These are phyloP conservation scores for Peribatodes rhomboidaria DNA, from an alignment of 2,888 invertebrate species.

Conservation along the genomic window DNA sequence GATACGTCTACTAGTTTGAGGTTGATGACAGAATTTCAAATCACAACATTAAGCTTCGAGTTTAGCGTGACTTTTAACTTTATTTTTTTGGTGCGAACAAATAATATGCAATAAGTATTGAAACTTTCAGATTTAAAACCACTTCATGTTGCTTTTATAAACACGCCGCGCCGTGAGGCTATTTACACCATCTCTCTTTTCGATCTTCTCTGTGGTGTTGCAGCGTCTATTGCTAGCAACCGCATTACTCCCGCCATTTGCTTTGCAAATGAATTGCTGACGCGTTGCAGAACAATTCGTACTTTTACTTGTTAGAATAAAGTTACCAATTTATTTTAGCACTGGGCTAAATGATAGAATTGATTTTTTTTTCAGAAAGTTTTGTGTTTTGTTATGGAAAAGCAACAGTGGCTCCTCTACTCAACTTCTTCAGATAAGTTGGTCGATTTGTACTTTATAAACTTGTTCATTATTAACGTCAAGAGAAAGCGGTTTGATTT, in stretches of 20 bases:
- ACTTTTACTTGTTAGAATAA: slow-evolving; percentile 5
- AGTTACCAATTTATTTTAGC: neutral
- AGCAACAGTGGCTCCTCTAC: neutral
- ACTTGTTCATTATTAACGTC: slow-evolving; percentile 1
- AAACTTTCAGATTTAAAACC: too few species aligned
- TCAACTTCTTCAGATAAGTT: neutral
- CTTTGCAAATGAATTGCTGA: slow-evolving; percentile 19
- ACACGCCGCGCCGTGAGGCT: too few species aligned
- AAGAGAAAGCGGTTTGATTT: slow-evolving; percentile 9
- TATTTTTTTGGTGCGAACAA: too few species aligned
- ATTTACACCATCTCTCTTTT: neutral
- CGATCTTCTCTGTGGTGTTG: neutral
- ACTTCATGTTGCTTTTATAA: too few species aligned
- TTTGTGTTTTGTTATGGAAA: too few species aligned
- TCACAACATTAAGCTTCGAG: too few species aligned
- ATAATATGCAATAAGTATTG: too few species aligned
- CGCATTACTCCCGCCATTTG: slow-evolving; percentile 39
- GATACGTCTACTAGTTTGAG: too few species aligned
- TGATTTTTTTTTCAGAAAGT: neutral
- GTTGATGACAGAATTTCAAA: too few species aligned
- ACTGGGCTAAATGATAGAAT: too few species aligned
- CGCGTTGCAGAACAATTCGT: slow-evolving; percentile 3
- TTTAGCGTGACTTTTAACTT: too few species aligned
- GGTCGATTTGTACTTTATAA: neutral
- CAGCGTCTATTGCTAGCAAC: slow-evolving; percentile 26